Evolutionary conservation across 2,888 invertebrate species (phyloP).

Genomic region (Eilema sororculum): DNA sequence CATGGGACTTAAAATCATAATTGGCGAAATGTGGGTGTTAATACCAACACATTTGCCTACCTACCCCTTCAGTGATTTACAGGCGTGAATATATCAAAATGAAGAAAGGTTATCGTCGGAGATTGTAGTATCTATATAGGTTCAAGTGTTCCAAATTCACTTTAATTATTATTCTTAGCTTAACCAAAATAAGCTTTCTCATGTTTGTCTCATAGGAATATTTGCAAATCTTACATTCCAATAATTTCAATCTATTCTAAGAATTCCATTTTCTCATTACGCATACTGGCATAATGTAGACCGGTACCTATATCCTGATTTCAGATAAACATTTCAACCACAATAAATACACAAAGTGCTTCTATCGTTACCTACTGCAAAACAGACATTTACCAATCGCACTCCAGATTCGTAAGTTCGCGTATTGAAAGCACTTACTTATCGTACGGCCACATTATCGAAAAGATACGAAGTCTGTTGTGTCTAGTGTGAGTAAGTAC

Average conservation of each 20-base stretch:
- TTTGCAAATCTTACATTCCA: no score
- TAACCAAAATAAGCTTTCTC: no score
- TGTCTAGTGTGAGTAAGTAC: no score
- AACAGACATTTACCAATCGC: conserved; percentile 40
- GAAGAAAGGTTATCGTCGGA: neutral
- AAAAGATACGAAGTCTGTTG: neutral
- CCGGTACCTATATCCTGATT: conserved; percentile 17
- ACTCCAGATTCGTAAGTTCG: conserved; percentile 17
- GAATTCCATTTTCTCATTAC: neutral
- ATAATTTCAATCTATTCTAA: neutral
- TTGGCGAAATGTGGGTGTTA: no score
- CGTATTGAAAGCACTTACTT: conserved; percentile 2
- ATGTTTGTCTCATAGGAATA: no score
- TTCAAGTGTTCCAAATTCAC: no score
- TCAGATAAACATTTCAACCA: conserved; percentile 40
- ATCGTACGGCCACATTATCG: neutral
- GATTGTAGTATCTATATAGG: neutral
- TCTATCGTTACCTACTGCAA: conserved; percentile 38
- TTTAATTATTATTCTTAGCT: no score
- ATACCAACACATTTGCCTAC: no score
- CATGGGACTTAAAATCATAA: no score
- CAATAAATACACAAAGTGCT: conserved; percentile 43
- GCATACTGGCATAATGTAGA: neutral
- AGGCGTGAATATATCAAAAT: no score
- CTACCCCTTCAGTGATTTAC: no score